phyloP scores from a whole-genome alignment of 2,888 invertebrate genomes.

The Tuberolachnus salignus region DNA sequence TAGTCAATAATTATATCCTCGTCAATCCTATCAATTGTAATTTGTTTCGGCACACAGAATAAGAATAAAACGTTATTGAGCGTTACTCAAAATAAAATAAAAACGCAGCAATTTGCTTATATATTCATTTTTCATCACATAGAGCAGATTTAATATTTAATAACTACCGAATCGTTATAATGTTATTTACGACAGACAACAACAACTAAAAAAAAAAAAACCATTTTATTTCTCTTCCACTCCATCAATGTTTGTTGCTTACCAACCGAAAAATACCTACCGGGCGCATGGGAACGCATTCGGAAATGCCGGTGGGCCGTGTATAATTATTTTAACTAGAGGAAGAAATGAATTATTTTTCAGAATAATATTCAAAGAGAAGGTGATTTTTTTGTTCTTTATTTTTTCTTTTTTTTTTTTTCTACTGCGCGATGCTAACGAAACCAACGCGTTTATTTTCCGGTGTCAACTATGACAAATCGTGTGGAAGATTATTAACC shows the following conservation, averaged over 20 bases:
- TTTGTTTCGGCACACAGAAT: too few species aligned
- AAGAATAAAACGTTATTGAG: too few species aligned
- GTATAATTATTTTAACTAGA: slow-evolving; percentile 56
- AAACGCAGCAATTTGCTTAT: neutral
- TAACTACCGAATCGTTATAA: slow-evolving; percentile 18
- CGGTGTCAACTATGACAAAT: slow-evolving; percentile 56
- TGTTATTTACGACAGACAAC: neutral
- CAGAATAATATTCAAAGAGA: slow-evolving; percentile 52
- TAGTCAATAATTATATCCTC: too few species aligned
- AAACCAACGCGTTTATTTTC: slow-evolving; percentile 48
- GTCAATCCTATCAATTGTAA: too few species aligned
- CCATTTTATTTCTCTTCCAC: slow-evolving; percentile 19
- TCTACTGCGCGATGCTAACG: neutral
- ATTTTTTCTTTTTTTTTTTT: slow-evolving; percentile 23
- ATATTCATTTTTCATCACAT: slow-evolving; percentile 2
- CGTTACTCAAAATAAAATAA: neutral
- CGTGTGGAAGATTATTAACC: slow-evolving; percentile 52
- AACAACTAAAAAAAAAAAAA: slow-evolving; percentile 3
- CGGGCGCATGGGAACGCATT: slow-evolving; percentile 42
- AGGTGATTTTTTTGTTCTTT: slow-evolving; percentile 46
- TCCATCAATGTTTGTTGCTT: slow-evolving; percentile 15
- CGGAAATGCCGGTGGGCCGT: slow-evolving; percentile 53
- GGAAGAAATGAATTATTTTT: slow-evolving; percentile 55
- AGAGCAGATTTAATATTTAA: slow-evolving; percentile 30
- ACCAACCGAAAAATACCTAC: slow-evolving; percentile 37